phyloP scores from a whole-genome alignment of 2,113 vertebrate species.

The Danio rerio region DNA sequence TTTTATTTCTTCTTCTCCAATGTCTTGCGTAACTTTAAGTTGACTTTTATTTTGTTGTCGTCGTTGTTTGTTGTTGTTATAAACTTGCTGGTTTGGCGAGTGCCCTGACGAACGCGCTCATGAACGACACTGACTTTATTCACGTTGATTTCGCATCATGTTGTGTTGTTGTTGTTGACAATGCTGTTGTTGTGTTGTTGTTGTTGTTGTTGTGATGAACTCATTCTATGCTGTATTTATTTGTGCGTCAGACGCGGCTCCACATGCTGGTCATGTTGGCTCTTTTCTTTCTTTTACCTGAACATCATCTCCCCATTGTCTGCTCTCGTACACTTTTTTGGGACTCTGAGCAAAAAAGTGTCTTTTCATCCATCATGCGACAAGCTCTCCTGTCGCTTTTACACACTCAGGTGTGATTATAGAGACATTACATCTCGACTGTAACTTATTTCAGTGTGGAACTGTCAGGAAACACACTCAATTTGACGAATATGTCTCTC shows the following conservation, averaged over 20 bases:
- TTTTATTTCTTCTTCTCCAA: no score
- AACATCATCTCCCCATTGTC: constrained; percentile 84
- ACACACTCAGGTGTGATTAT: not conserved
- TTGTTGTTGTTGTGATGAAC: constrained; percentile 7
- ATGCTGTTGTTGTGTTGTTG: no score
- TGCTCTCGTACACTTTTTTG: constrained; percentile 82
- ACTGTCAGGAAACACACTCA: not conserved
- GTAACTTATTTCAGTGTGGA: constrained; percentile 28
- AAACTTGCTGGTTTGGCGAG: no score
- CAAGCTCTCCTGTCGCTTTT: constrained; percentile 62
- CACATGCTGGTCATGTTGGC: constrained; percentile 93
- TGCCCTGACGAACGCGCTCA: no score
- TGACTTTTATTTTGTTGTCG: no score
- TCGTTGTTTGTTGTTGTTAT: no score
- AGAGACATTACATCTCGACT: constrained; percentile 48
- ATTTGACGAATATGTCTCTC: constrained; percentile 7
- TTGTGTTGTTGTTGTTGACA: no score
- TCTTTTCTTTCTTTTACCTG: constrained; percentile 66
- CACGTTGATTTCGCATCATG: no score
- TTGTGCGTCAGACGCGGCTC: constrained; percentile 79
- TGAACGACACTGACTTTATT: no score
- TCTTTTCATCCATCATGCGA: constrained; percentile 60
- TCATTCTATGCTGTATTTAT: constrained; percentile 20
- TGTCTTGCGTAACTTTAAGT: no score
- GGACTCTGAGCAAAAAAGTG: constrained; percentile 84